phyloP scores from a whole-genome alignment of 2,888 invertebrate genomes.

The Caprella mutica region DNA sequence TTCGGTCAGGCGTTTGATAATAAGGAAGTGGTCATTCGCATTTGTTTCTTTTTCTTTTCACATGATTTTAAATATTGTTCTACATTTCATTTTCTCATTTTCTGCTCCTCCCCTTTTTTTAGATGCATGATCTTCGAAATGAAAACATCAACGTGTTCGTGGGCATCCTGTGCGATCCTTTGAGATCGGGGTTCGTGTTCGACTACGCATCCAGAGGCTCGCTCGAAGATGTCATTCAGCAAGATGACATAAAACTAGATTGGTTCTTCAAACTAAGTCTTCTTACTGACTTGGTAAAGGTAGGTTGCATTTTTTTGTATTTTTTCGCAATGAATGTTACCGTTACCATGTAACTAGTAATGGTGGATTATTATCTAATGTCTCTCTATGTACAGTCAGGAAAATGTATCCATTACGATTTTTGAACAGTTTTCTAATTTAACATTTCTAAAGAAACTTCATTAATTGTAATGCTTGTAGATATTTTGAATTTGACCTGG shows the following conservation, averaged over 20 bases:
- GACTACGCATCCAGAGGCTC: constrained; percentile 82
- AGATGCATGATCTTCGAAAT: constrained; percentile 73
- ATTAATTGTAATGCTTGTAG: no score
- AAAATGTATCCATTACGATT: no score
- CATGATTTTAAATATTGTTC: not conserved
- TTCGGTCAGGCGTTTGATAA: no score
- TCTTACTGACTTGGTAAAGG: constrained; percentile 79
- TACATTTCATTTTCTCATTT: not conserved
- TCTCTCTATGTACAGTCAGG: no score
- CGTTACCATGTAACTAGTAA: no score
- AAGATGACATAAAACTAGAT: constrained; percentile 82
- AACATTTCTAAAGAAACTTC: no score
- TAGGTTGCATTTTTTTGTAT: no score
- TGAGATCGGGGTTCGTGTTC: constrained; percentile 66
- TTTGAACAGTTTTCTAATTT: no score
- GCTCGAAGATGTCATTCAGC: constrained; percentile 71
- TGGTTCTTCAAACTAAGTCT: constrained; percentile 91
- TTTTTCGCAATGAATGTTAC: no score
- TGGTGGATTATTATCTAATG: no score
- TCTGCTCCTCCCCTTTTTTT: no score
- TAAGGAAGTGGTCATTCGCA: not conserved
- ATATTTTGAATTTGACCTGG: no score
- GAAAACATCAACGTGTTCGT: constrained; percentile 83
- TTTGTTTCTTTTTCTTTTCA: not conserved
- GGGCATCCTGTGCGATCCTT: constrained; percentile 68